Conservation (phyloP, 2,888 invertebrate species). For the Pseudanteris insignis region DNA sequence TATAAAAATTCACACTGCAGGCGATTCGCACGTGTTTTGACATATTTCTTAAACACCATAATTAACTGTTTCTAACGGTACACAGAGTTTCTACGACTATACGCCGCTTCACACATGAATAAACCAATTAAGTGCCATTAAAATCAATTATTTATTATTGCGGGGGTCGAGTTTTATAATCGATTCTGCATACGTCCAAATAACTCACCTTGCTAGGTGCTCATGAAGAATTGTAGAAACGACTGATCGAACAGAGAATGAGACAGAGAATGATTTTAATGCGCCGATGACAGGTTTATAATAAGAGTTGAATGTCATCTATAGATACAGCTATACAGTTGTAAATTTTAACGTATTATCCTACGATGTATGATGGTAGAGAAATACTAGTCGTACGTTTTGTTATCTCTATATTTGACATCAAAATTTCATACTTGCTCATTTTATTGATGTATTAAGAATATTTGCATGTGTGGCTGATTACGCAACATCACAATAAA, state of each 20-base stretch:
- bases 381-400: too few relatives aligned
- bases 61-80: too few relatives aligned
- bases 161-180: conserved; percentile 3
- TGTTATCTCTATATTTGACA: too few relatives aligned
- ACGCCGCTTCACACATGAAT: neutral
- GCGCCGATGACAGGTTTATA: conserved; percentile 14
- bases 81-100: too few relatives aligned
- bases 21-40: too few relatives aligned
- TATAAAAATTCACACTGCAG: too few relatives aligned
- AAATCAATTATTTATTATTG: conserved; percentile 12
- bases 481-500: too few relatives aligned
- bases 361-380: neutral
- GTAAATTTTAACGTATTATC: conserved; percentile 10
- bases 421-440: neutral
- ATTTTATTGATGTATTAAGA: too few relatives aligned
- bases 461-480: neutral
- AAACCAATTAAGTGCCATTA: too few relatives aligned
- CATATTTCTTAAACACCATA: too few relatives aligned
- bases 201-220: neutral
- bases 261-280: conserved; percentile 1
- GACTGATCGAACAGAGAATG: conserved; percentile 13
- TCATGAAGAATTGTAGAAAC: conserved; percentile 3
- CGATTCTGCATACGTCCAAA: neutral
- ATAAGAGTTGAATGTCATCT: conserved; percentile 6
- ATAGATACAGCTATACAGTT: conserved; percentile 8